Evolutionary conservation across 2,888 invertebrate genomes (phyloP), one percentile per base, ranked within the genome.

Genomic region (Ferdinandea cuprea): DNA sequence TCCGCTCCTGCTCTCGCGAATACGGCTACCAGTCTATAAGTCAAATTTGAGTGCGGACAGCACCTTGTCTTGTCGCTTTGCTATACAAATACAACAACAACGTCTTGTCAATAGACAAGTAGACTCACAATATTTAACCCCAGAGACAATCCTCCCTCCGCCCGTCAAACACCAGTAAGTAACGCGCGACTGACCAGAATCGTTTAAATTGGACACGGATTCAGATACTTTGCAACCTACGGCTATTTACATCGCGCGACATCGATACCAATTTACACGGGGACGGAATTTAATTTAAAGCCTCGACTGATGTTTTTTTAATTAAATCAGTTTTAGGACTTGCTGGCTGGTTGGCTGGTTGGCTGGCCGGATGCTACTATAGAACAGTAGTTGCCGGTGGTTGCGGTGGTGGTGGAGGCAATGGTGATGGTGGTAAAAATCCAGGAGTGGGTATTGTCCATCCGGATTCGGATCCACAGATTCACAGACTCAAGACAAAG

Each of bases 181-280:
- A 83, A 68, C 81, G 66, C 59, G 74, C 74, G 21, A 42, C 61
- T 66, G 68, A 80, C 61, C 73, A 69, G 72, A 83, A 83, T 73
- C 83, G 78, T 83, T 83, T 83, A 83, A 83, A 83, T 83, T 83
- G 83, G 83, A 83, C 78, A 83, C 78, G 68, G 78, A 83, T 83
- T 83, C 68, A 37, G 78, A 73, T 83, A 83, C 68, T 61, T 68
- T 54, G 44, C 78, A 83, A 83, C 83, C 77, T 83, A 83, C 83
- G 83, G 83, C 83, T 83, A 83, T 83, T 83, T 83, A 83, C 83
- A 83, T 46, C 83, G 83, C 44, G 83, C 83, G 83, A 83, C 83
- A 83, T 83, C 83, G 83, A 83, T 83, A 83, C 83, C 83, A 83
- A 83, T 83, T 83, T 83, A 83, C 83, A 83, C 68, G 72, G 73